Conservation (phyloP, 2,888 invertebrate species). For the Nebria brevicollis region DNA sequence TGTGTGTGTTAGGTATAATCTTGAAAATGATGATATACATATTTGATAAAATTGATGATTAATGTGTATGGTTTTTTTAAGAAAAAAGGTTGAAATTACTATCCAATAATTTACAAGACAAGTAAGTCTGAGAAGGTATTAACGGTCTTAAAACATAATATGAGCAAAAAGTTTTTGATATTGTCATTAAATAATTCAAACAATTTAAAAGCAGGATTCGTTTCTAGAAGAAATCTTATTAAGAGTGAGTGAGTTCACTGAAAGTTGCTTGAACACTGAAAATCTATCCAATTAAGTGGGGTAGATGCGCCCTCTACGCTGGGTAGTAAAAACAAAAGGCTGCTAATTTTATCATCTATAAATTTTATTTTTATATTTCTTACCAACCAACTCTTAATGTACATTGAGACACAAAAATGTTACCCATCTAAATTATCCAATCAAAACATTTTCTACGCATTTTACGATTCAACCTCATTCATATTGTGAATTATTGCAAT, state of each 20-base stretch:
- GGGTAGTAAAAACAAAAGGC: slow-evolving; percentile 38
- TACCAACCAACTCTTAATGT: background rate
- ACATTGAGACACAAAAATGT: slow-evolving; percentile 12
- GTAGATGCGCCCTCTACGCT: background rate
- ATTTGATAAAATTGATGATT: too few species aligned
- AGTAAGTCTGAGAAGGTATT: too few species aligned
- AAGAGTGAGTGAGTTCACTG: background rate
- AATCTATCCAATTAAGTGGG: slow-evolving; percentile 41
- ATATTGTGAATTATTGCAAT: too few species aligned
- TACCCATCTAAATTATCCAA: background rate
- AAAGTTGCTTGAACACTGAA: slow-evolving; percentile 21
- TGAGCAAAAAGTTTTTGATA: slow-evolving; percentile 13
- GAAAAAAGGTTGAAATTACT: too few species aligned
- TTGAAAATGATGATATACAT: too few species aligned
- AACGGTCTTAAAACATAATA: too few species aligned
- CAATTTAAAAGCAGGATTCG: slow-evolving; percentile 26
- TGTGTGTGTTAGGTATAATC: too few species aligned
- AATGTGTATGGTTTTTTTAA: too few species aligned
- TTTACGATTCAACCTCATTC: too few species aligned
- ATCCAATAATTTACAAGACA: too few species aligned
- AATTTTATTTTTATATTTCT: slow-evolving; percentile 46
- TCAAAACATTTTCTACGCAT: too few species aligned
- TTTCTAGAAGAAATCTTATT: slow-evolving; percentile 31
- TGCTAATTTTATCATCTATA: slow-evolving; percentile 42
- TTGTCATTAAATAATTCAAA: slow-evolving; percentile 41